Base-by-base conservation (phyloP, 2,113 vertebrate genomes). In the Neotoma lepida region DNA sequence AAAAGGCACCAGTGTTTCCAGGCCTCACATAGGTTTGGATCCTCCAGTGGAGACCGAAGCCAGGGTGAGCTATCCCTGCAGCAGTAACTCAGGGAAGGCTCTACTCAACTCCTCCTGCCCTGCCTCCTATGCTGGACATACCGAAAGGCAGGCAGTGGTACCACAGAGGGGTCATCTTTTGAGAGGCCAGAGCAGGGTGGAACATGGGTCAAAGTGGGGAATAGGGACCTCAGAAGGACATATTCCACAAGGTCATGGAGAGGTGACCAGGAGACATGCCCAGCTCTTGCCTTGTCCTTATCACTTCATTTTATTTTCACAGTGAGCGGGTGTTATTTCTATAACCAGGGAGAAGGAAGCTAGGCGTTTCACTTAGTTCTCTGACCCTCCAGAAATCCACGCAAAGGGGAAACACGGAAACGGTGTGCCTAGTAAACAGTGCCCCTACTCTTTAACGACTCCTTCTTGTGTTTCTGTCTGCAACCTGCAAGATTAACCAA, bases 71-170 rank as follows among this genome's bases (percentile, higher is more conserved):
- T 14, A 15, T 28, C 56, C 35, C 35, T 35, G 35, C 28, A 33
- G 58, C 2, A 0, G 39, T 8, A 30, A 66, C 9, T 1, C 8
- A 24, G 49, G 24, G 49, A 41, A 7, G 35, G 33, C 6, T 63
- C 41, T 49, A 15, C 17, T 3, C 4, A 13, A 12, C 51, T 39
- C 26, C 49, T 39, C 56, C 73, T 7, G 30, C 46, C 28, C 22
- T 1, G 4, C 46, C 10, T 26, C n/a, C 24, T 20, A 1, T 0
- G 14, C 74, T 30, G 18, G 61, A n/a, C 6, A 0, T 9, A 28
- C 39, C 28, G 68, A 68, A 82, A 89, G 54, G n/a, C 3, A 17
- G 33, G 44, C 85, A 0, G 12, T 6, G 30, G 18, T 20, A 54
- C 44, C 66, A 15, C 1, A 3, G 5, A 77, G 17, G 13, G 44